A percentile compares a stretch with the other conserved stretches of the same genome.
phyloP scores from a whole-genome alignment of 2,888 invertebrate species.

The Lingula anatina region DNA sequence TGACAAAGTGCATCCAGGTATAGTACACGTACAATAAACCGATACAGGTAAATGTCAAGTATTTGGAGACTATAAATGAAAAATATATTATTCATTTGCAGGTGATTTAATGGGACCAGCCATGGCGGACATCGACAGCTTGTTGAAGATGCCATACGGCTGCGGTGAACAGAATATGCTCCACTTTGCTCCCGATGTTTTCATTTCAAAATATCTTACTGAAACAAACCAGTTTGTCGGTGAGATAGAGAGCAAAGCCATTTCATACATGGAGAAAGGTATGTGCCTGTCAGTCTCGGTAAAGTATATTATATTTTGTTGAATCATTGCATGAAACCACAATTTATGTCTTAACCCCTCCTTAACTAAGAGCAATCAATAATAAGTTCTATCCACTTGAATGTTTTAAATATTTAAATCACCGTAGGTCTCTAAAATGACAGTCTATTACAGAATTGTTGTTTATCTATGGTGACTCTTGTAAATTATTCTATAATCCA shows the following conservation, averaged over 20 bases:
- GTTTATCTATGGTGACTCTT: too few species aligned
- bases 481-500: too few species aligned
- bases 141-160: constrained; percentile 75
- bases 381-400: too few species aligned
- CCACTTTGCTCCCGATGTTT: constrained; percentile 81
- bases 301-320: background rate
- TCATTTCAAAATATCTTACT: constrained; percentile 77
- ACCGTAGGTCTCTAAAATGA: too few species aligned
- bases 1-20: too few species aligned
- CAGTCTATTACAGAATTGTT: too few species aligned
- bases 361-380: too few species aligned
- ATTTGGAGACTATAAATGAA: background rate
- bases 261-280: constrained; percentile 68
- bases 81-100: constrained; percentile 20
- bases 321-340: background rate
- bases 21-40: too few species aligned
- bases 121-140: constrained; percentile 67
- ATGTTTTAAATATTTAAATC: too few species aligned
- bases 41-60: background rate
- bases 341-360: too few species aligned
- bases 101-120: constrained; percentile 75
- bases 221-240: constrained; percentile 65
- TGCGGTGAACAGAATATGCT: constrained; percentile 91
- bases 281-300: background rate
- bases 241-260: constrained; percentile 62